A percentile compares a stretch with the other conserved stretches of the same genome.
These are phyloP conservation scores for Caenorhabditis tropicalis DNA, from an alignment of 1,140 invertebrate species.

Conservation along the genomic window DNA sequence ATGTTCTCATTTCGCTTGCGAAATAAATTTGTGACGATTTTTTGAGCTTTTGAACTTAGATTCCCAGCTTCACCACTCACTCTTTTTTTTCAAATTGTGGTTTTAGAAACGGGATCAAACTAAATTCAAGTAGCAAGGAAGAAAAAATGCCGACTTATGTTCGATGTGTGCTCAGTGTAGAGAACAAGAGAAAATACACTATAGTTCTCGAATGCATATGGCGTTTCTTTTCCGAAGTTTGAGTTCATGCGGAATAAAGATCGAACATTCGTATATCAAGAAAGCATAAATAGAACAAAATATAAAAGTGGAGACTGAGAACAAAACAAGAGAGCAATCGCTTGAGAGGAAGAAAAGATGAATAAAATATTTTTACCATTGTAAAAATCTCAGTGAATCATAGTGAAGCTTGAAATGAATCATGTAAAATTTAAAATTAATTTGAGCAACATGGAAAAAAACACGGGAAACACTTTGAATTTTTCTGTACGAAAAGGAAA, in stretches of 20 bases:
- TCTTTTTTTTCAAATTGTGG: too few species aligned
- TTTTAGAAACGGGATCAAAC: not conserved
- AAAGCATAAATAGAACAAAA: not conserved
- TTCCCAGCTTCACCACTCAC: too few species aligned
- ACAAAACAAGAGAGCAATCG: not conserved
- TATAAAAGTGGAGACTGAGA: not conserved
- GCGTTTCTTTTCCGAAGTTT: not conserved
- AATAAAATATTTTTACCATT: too few species aligned
- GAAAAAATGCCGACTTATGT: not conserved
- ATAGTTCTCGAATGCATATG: not conserved
- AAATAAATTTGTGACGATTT: too few species aligned
- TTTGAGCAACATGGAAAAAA: too few species aligned
- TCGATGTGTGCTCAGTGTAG: not conserved
- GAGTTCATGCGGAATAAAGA: not conserved
- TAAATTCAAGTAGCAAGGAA: not conserved
- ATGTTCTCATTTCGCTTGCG: too few species aligned
- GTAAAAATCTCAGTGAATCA: too few species aligned
- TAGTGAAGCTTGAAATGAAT: too few species aligned
- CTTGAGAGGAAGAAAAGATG: not conserved
- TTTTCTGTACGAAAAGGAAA: too few species aligned
- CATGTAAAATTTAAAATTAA: too few species aligned
- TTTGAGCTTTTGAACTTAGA: too few species aligned
- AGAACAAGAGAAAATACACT: not conserved
- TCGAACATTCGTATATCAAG: not conserved
- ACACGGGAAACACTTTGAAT: too few species aligned